A percentile compares a stretch with the other conserved stretches of the same genome.
Evolutionary conservation across 2,888 invertebrate genomes (phyloP).

Genomic region (Torymus aiolomorphi): DNA sequence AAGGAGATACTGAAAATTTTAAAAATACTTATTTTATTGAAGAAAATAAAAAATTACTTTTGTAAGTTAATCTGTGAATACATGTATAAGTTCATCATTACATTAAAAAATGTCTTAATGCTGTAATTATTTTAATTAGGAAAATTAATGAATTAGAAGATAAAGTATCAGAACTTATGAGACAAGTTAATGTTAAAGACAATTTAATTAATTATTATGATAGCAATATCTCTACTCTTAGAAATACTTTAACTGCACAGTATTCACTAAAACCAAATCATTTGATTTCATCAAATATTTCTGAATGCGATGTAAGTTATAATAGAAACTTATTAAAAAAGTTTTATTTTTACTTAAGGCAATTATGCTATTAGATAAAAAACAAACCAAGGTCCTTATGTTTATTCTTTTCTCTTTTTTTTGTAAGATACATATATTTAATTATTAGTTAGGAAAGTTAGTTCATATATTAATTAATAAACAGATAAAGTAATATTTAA

Average conservation of each 20-base stretch:
- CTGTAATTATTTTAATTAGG: conserved; percentile 58
- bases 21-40: conserved; percentile 59
- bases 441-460: too few species aligned
- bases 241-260: conserved; percentile 62
- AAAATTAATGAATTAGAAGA: conserved; percentile 63
- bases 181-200: conserved; percentile 64
- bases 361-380: conserved; percentile 19
- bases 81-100: too few species aligned
- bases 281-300: conserved; percentile 54
- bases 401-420: too few species aligned
- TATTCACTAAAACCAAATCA: conserved; percentile 49
- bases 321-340: conserved; percentile 1
- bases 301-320: conserved; percentile 64
- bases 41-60: conserved; percentile 47
- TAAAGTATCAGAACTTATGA: conserved; percentile 63
- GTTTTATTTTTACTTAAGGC: conserved; percentile 15
- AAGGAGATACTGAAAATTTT: conserved; percentile 60
- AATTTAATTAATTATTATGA: conserved; percentile 63
- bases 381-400: conserved; percentile 21
- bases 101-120: conserved; percentile 21
- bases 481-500: conserved; percentile 20
- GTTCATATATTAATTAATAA: too few species aligned
- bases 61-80: conserved; percentile 1
- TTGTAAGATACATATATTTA: too few species aligned
- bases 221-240: conserved; percentile 63